A percentile compares a stretch with the other conserved stretches of the same genome.
These are phyloP conservation scores for Sciurus carolinensis DNA, from an alignment of 2,797 vertebrate species.

Conservation along the genomic window DNA sequence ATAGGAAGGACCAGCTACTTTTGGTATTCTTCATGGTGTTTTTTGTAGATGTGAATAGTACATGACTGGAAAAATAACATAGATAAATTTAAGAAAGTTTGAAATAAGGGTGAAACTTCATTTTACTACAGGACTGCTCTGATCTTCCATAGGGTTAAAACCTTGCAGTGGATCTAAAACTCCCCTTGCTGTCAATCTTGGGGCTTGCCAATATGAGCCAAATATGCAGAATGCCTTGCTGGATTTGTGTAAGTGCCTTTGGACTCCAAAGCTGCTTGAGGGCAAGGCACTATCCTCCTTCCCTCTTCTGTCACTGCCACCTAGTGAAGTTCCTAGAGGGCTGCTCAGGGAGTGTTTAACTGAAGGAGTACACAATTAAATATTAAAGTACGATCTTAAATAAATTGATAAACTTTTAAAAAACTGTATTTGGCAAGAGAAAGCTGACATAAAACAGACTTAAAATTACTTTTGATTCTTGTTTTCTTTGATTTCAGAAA, in stretches of 20 bases:
- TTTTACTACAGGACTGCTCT: neutral
- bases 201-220: neutral
- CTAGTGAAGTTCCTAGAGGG: neutral
- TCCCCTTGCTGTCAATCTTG: neutral
- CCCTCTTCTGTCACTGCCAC: neutral
- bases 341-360: neutral
- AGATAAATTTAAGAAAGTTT: neutral
- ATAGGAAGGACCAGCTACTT: neutral
- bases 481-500: neutral
- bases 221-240: neutral
- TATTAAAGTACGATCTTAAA: neutral
- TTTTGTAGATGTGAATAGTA: neutral
- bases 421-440: slow-evolving; percentile 8
- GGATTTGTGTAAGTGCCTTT: neutral
- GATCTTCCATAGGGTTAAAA: neutral
- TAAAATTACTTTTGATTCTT: neutral
- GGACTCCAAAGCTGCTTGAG: neutral
- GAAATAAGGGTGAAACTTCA: slow-evolving; percentile 3
- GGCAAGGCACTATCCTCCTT: neutral
- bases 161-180: neutral
- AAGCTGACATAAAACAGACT: neutral
- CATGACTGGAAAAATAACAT: neutral
- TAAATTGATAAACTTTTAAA: neutral
- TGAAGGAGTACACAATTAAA: neutral
- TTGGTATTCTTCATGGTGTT: neutral